Conservation (phyloP, 2,113 vertebrate species). For the Nymphicus hollandicus region DNA sequence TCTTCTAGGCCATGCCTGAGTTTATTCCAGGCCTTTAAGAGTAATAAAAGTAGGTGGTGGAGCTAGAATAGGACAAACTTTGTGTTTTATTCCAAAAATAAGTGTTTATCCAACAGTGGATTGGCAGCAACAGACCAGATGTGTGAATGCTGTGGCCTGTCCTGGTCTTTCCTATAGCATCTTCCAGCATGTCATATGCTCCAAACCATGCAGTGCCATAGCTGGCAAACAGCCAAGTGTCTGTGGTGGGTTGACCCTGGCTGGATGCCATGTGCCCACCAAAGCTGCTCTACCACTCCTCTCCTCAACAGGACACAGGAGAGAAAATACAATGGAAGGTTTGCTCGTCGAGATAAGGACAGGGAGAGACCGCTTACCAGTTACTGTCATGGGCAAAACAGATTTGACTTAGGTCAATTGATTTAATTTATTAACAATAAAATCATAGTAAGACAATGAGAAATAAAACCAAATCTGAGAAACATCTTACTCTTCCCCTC, state of each 20-base stretch:
- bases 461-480: not conserved
- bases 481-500: not conserved
- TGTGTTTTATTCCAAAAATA: not conserved
- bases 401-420: not conserved
- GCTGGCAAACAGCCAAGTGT: not conserved
- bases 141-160: rapidly evolving
- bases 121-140: not conserved
- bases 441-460: not conserved
- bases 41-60: not conserved
- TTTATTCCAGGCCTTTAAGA: not conserved
- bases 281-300: not conserved
- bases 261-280: not conserved
- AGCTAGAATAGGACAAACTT: not conserved
- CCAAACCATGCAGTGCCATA: not conserved
- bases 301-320: not conserved
- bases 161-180: not conserved
- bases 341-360: not conserved
- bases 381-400: not conserved
- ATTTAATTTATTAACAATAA: not conserved
- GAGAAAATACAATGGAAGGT: not conserved
- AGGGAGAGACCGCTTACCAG: not conserved
- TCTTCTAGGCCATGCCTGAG: not conserved
- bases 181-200: not conserved
- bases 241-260: not conserved
- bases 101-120: not conserved